Conservation (phyloP, 1,140 invertebrate species). For the Drosophila pruinosa region DNA sequence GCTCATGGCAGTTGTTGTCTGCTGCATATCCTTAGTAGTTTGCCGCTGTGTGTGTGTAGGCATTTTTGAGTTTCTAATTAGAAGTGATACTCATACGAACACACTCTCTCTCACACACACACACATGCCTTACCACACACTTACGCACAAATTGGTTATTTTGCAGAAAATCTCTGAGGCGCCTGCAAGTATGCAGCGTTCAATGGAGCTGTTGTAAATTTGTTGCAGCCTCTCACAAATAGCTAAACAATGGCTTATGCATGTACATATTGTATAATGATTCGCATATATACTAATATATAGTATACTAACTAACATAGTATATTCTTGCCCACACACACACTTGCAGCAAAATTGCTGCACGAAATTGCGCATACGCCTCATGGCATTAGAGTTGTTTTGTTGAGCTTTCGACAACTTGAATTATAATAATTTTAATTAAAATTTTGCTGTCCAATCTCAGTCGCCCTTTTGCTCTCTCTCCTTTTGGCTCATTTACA, state of each 20-base stretch:
- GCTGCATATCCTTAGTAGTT: constrained; percentile 74
- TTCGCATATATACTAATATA: constrained; percentile 15
- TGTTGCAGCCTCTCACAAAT: constrained; percentile 42
- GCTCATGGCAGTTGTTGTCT: constrained; percentile 76
- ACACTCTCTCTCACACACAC: constrained; percentile 48
- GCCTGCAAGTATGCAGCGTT: constrained; percentile 68
- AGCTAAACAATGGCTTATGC: constrained; percentile 8
- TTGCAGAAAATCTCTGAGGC: constrained; percentile 70
- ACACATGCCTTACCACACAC: constrained; percentile 9
- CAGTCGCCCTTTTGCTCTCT: neutral
- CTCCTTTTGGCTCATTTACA: constrained; percentile 23
- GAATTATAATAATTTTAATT: constrained; percentile 79
- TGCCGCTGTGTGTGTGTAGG: constrained; percentile 34
- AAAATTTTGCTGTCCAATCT: constrained; percentile 53
- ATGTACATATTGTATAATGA: neutral
- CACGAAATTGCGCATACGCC: constrained; percentile 31
- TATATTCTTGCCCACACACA: neutral
- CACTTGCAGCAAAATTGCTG: neutral
- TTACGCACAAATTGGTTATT: constrained; percentile 65
- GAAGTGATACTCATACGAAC: constrained; percentile 75
- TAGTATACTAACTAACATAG: constrained; percentile 5
- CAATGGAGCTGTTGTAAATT: constrained; percentile 74
- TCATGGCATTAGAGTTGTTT: constrained; percentile 14
- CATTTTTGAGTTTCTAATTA: constrained; percentile 80
- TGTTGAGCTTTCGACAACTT: constrained; percentile 43